Evolutionary conservation across 2,888 invertebrate genomes (phyloP), one percentile per base, ranked within the genome.

Genomic region (Ophion obscuratus): DNA sequence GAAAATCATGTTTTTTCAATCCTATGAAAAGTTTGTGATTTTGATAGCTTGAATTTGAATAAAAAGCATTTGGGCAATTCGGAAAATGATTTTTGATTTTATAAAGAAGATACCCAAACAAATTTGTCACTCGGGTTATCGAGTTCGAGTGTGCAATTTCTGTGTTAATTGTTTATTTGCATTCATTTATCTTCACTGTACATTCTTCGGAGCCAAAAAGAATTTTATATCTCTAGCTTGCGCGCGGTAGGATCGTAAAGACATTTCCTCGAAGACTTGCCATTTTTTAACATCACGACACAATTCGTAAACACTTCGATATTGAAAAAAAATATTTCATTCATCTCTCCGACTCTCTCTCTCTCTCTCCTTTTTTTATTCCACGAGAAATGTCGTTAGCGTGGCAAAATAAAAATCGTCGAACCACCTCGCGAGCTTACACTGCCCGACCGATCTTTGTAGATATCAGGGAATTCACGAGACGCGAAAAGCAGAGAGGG

Each of bases 401-500:
- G 44, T 53, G 59, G 59, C 62, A 67, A 76, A 68, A 24, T 24
- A 67, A 82, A 82, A 81, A 74, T 73, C 76, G 84, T 88, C 87
- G 81, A 88, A 87, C 87, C 88, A 91, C 89, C 90, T 90, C 88
- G 90, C 90, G 90, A 91, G 91, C 90, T 90, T 91, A 91, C 92
- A 92, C 92, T 92, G 92, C 92, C 92, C 91, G 90, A 90, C 91
- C 91, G 90, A 91, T 76, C 64, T 36, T 84, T 84, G 80, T 86
- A 82, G 81, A 82, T 77, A 84, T 80, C 80, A 85, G 47, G 9
- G 61, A 84, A 70, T 84, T 84, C 84, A 85, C 81, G 79, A 80
- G 83, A 70, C 80, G 75, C 71, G 64, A 44, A 71, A 64, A 67
- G 61, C 47, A 79, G 61, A 40, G 40, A 53, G 17, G 24, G 53